phyloP scores from a whole-genome alignment of 2,888 invertebrate genomes.

The Laspeyria flexula region DNA sequence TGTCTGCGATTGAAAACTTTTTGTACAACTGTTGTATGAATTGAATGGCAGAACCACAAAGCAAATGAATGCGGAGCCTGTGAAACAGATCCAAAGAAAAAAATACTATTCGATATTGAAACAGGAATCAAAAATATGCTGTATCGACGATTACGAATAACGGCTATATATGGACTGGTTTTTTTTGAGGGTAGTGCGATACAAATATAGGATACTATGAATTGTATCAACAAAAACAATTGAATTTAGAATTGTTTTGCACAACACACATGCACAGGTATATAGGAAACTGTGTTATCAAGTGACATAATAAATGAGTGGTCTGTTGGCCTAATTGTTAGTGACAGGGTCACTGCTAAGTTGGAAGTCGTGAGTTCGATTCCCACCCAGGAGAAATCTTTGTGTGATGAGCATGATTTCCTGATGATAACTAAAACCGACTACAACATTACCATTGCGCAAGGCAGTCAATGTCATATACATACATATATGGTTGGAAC shows the following conservation, averaged over 20 bases:
- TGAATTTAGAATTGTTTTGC: neutral
- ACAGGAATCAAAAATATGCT: conserved; percentile 36
- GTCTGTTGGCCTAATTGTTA: too few relatives aligned
- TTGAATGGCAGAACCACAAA: conserved; percentile 47
- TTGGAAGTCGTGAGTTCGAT: too few relatives aligned
- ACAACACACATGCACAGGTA: neutral
- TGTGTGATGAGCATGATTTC: too few relatives aligned
- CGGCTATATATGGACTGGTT: conserved; percentile 16
- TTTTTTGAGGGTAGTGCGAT: conserved; percentile 19
- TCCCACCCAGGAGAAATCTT: too few relatives aligned
- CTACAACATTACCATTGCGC: too few relatives aligned
- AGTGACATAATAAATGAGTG: too few relatives aligned
- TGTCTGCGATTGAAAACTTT: conserved; percentile 45
- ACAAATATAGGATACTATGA: neutral
- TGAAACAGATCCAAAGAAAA: conserved; percentile 44
- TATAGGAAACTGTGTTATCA: neutral
- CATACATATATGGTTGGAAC: too few relatives aligned
- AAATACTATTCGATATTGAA: conserved; percentile 43
- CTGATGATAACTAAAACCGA: too few relatives aligned
- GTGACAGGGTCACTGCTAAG: too few relatives aligned
- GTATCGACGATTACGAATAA: conserved; percentile 23
- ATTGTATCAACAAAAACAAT: neutral
- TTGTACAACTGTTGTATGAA: conserved; percentile 44
- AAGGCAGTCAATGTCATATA: too few relatives aligned
- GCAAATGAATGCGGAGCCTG: conserved; percentile 48